Base-by-base conservation (phyloP, 2,888 invertebrate genomes). In the Bibio marci region DNA sequence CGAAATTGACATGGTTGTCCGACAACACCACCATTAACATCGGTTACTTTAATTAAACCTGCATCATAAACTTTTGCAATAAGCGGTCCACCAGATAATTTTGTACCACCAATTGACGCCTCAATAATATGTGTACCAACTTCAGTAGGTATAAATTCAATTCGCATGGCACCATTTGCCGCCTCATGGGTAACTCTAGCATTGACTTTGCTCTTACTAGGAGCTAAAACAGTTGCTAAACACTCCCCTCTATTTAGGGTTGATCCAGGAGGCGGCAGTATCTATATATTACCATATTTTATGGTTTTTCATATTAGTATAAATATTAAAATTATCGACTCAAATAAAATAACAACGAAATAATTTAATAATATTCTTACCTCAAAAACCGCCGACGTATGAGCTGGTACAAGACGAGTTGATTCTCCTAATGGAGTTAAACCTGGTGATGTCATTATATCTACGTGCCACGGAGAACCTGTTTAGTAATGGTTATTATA, bases 1-100 rank as follows among this genome's bases (percentile, higher is more conserved):
- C 83, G 77, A 63, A 98, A 97, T 63, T 94, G 91, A 56, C 92
- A 90, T 45, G 91, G 87, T 62, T 94, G 88, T 39, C 94, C 94
- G 30, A 95, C 90, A 44, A 87, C 79, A 43, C 91, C 94, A 52
- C 83, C 87, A 50, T 87, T 82, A 26, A 95, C 83, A 58, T 94
- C 90, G 39, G 91, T 86, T 48, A 97, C 88, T 66, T 85, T 80
- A 55, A 97, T 92, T 47, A 91, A 72, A 47, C 85, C 81, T 46
- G 92, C 80, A 61, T 94, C 91, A 65, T 92, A 95, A 35, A 90
- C 92, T 67, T 92, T 90, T 50, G 91, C 90, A 44, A 88, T 76
- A 46, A 92, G 71, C 12, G 92, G 92, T 15, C 88, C 88, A 39
- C 85, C 86, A 47, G 82, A 77, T 50, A 95, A 67, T 63, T 88